Conservation (phyloP, 1,140 invertebrate species). For the Phortica variegata region DNA sequence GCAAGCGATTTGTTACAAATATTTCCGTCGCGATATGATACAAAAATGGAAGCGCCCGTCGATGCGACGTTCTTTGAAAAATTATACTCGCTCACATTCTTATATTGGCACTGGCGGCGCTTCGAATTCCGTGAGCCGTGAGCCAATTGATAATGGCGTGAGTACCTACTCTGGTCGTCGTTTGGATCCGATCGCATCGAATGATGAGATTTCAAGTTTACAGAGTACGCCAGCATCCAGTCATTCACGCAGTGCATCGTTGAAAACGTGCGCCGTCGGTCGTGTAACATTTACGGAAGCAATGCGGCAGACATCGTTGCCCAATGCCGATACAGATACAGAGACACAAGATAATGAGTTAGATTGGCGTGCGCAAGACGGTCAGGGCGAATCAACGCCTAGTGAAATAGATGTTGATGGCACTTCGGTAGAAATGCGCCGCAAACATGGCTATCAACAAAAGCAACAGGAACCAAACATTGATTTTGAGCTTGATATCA, state of each 20-base stretch:
- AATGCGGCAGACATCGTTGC: constrained; percentile 66
- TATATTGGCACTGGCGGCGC: constrained; percentile 33
- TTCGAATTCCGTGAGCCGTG: constrained; percentile 17
- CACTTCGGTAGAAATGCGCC: constrained; percentile 65
- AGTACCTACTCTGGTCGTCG: constrained; percentile 35
- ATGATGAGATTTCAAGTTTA: constrained; percentile 61
- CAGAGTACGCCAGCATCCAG: constrained; percentile 71
- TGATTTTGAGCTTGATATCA: constrained; percentile 94
- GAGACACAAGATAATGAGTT: constrained; percentile 65
- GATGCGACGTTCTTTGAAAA: constrained; percentile 42
- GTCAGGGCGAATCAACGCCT: constrained; percentile 28
- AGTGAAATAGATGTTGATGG: constrained; percentile 64
- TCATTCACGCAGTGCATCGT: constrained; percentile 72
- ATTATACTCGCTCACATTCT: constrained; percentile 48
- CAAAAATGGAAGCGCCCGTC: constrained; percentile 54
- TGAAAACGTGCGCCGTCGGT: constrained; percentile 60
- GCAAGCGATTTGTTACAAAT: constrained; percentile 88
- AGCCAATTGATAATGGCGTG: constrained; percentile 34
- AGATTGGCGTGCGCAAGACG: constrained; percentile 59
- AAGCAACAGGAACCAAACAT: constrained; percentile 86
- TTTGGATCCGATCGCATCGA: constrained; percentile 49
- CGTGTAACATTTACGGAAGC: constrained; percentile 51
- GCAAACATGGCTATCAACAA: constrained; percentile 58
- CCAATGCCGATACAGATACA: constrained; percentile 69
- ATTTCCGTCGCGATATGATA: constrained; percentile 67